Percentiles rank a stretch among this genome's conserved stretches.
phyloP scores from a whole-genome alignment of 2,797 vertebrate genomes.

The Yasuhikotakia modesta region DNA sequence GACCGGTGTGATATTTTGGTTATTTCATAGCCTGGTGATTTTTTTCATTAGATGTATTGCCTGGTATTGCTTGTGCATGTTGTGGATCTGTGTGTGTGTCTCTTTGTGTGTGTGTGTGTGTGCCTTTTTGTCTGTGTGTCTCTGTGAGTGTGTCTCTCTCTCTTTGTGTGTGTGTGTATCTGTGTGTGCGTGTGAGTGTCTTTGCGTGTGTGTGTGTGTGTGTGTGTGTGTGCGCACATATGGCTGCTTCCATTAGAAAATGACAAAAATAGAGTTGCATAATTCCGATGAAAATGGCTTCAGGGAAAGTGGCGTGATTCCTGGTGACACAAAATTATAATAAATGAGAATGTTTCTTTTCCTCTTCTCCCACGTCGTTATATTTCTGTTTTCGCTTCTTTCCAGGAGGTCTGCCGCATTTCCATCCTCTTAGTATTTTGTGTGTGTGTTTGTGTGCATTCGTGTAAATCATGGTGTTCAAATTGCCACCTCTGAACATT shows the following conservation, averaged over 20 bases:
- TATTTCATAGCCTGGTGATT: conserved; percentile 34
- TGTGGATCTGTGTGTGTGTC: conserved; percentile 17
- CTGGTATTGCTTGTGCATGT: conserved; percentile 25
- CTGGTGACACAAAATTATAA: conserved; percentile 42
- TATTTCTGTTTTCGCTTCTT: conserved; percentile 34
- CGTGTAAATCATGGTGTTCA: conserved; percentile 18
- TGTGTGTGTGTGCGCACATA: too few relatives aligned
- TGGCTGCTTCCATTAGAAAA: conserved; percentile 26
- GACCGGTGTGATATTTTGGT: conserved; percentile 20
- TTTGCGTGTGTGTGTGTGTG: conserved; percentile 32
- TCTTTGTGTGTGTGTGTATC: conserved; percentile 15
- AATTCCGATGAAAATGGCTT: conserved; percentile 34
- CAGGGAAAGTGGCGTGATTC: conserved; percentile 28
- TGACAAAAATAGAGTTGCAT: conserved; percentile 18
- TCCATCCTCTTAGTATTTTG: conserved; percentile 5
- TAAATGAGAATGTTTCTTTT: conserved; percentile 44
- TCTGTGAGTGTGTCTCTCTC: conserved; percentile 31
- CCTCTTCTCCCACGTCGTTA: conserved; percentile 27
- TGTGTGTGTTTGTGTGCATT: neutral
- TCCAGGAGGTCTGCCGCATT: conserved; percentile 19
- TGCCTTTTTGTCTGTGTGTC: conserved; percentile 14
- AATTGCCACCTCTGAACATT: conserved; percentile 24
- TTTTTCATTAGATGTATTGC: conserved; percentile 16
- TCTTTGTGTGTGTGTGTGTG: conserved; percentile 34
- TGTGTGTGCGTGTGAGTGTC: conserved; percentile 19